phyloP scores from a whole-genome alignment of 2,113 vertebrate genomes.

The Tenrec ecaudatus region DNA sequence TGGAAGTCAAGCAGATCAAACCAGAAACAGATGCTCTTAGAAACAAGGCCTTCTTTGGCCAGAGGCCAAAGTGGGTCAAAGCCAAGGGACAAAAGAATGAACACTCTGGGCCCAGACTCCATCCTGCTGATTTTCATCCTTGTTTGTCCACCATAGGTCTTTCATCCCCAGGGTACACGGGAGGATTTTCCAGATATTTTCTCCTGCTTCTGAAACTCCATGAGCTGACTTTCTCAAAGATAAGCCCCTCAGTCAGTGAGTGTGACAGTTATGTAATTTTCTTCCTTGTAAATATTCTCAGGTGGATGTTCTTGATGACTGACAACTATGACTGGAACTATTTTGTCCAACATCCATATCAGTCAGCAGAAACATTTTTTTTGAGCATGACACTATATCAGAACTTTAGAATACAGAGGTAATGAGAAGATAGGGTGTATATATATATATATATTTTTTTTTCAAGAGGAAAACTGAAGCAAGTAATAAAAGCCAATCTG shows the following conservation, averaged over 20 bases:
- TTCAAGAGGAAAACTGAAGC: neutral
- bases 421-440: neutral
- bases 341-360: neutral
- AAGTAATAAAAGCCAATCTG: neutral
- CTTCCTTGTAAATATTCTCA: neutral
- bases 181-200: neutral
- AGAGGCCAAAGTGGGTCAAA: conserved; percentile 25
- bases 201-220: neutral
- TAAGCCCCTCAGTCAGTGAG: neutral
- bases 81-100: neutral
- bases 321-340: neutral
- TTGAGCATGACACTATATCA: neutral
- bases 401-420: neutral
- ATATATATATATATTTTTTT: neutral
- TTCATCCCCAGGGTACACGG: neutral
- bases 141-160: neutral
- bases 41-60: neutral
- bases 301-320: neutral
- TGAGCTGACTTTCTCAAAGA: conserved; percentile 35
- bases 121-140: neutral
- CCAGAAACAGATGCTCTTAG: conserved; percentile 35
- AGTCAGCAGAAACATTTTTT: neutral
- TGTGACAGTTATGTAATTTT: neutral
- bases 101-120: neutral
- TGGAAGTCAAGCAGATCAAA: conserved; percentile 19